Conservation (phyloP, 2,888 invertebrate genomes). For the Pyrgus malvae region DNA sequence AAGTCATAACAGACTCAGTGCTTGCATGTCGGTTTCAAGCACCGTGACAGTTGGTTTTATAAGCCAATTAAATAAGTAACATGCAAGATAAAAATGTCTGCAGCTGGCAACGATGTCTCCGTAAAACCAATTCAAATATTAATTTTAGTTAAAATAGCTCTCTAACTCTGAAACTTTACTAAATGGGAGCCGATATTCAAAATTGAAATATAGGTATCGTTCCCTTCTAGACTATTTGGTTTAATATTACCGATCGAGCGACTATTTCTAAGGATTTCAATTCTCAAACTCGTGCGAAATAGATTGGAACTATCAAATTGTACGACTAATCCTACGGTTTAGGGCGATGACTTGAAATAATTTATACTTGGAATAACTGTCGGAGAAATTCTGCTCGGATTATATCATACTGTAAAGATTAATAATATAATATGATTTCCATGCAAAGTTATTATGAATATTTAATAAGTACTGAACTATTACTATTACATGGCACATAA, state of each 20-base stretch:
- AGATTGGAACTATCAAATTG: constrained; percentile 27
- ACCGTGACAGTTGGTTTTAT: too few species aligned
- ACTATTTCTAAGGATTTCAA: constrained; percentile 26
- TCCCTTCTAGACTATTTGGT: constrained; percentile 13
- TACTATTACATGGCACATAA: too few species aligned
- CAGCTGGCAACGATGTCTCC: neutral
- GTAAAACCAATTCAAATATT: neutral
- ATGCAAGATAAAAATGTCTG: neutral
- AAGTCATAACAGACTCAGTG: too few species aligned
- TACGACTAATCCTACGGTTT: constrained; percentile 21
- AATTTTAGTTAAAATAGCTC: neutral
- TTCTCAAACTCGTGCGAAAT: constrained; percentile 21
- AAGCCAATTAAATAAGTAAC: too few species aligned
- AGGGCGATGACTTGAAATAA: constrained; percentile 12
- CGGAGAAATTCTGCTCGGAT: constrained; percentile 3
- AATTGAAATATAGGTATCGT: constrained; percentile 16
- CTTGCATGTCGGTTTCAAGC: neutral
- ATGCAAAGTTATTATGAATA: too few species aligned
- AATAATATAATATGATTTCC: too few species aligned
- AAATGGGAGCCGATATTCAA: constrained; percentile 8
- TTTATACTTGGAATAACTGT: constrained; percentile 22
- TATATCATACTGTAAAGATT: neutral
- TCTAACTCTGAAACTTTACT: constrained; percentile 8
- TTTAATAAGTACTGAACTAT: too few species aligned
- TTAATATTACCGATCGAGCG: constrained; percentile 14